Conservation (phyloP, 1,140 invertebrate species). For the Lucilia sericata region DNA sequence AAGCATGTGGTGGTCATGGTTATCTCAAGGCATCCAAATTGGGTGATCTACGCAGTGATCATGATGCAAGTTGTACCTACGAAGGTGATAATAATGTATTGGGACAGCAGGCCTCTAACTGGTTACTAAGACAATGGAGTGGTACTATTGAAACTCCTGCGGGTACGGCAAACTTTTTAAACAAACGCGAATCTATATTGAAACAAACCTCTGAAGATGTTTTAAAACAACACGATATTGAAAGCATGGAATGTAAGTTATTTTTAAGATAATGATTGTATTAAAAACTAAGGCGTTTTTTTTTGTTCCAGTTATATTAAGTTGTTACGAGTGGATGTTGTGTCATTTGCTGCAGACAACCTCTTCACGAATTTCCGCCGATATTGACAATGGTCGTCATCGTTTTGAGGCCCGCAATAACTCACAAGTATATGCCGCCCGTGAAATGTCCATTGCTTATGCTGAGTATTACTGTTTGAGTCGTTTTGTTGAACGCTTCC, state of each 20-base stretch:
- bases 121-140: conserved; percentile 76
- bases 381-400: conserved; percentile 72
- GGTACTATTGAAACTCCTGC: conserved; percentile 73
- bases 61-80: conserved; percentile 94
- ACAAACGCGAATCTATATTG: conserved; percentile 70
- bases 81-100: conserved; percentile 97
- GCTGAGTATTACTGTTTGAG: conserved; percentile 77
- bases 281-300: too few species aligned
- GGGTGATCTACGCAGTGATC: conserved; percentile 85
- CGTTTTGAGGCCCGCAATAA: conserved; percentile 83
- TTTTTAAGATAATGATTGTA: too few species aligned
- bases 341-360: conserved; percentile 83
- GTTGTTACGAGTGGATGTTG: conserved; percentile 85
- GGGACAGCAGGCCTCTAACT: conserved; percentile 94
- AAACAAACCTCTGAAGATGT: conserved; percentile 68
- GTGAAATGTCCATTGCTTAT: conserved; percentile 81
- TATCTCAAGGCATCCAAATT: conserved; percentile 78
- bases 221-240: conserved; percentile 67
- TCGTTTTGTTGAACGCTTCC: conserved; percentile 72
- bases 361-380: conserved; percentile 72
- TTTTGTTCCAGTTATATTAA: conserved; percentile 75
- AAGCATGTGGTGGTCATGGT: conserved; percentile 85
- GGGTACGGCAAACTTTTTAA: conserved; percentile 75
- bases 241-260: conserved; percentile 73
- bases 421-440: conserved; percentile 84